Evolutionary conservation across 2,888 invertebrate species (phyloP), one percentile per base, ranked within the genome.

Genomic region (Meteorus cinctellus): DNA sequence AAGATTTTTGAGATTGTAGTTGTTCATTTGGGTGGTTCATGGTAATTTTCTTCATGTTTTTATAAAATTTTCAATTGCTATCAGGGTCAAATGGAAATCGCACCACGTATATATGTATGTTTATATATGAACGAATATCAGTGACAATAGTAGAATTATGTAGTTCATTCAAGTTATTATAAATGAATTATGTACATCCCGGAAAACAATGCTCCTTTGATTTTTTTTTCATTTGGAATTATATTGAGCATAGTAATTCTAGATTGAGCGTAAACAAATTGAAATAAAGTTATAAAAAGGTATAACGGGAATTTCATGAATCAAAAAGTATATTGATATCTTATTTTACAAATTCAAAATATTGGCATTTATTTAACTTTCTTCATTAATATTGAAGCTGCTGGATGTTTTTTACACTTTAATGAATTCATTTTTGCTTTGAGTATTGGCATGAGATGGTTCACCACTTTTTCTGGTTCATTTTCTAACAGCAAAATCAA

Each of bases 401-500:
- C 95, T 68, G 92, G 88, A 12, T 91, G 91, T 6, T 89, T 89
- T 84, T 93, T 92, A 55, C 90, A 88, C 82, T 92, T 92, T 69
- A 95, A 84, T 34, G 89, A 79, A 67, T 88, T 88, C 0, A 84
- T 74, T 55, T 92, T 88, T 0, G 90, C 84, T 82, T 90, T 90
- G 1, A 95, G 82, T 82, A 92, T 91, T 48, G 88, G 85, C 81
- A 91, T 91, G 2, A 95, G 82, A 71, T 89, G 85, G 31, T 87
- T 87, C 29, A 91, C 90, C 8, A 91, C 87, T 6, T 86, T 85
- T 8, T 90, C 89, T 0, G 88, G 86, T 81, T 92, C 93, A 83
- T 92, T 94, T 89, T 95, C 95, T 62, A 94, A 91, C 27, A 94
- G 86, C 70, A 92, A 91, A 1, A 96, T 89, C 10, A 96, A 88